A percentile compares a stretch with the other conserved stretches of the same genome.
Evolutionary conservation across 2,113 vertebrate species (phyloP).

Genomic region (Leucopternis melanops): DNA sequence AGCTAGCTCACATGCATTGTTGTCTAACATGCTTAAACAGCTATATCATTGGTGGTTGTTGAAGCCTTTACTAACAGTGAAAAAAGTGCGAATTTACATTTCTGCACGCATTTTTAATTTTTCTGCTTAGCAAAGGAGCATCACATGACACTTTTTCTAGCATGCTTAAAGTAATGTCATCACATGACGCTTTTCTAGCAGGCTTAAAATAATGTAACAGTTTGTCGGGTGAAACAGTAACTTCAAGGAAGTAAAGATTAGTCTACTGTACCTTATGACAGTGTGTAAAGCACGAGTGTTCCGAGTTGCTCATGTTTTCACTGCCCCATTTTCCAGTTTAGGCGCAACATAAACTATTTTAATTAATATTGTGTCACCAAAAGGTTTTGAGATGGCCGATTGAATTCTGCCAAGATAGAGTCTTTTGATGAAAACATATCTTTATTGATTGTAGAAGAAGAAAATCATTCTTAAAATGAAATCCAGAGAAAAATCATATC

Average conservation of each 20-base stretch:
- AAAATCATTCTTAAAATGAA: constrained; percentile 84
- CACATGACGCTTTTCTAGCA: neutral
- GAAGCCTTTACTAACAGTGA: neutral
- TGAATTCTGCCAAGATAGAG: constrained; percentile 80
- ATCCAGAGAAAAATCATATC: constrained; percentile 81
- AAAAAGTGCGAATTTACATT: neutral
- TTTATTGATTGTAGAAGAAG: constrained; percentile 81
- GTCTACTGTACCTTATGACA: constrained; percentile 1
- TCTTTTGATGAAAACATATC: constrained; percentile 82
- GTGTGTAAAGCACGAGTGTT: constrained; percentile 38
- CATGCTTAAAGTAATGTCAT: no score
- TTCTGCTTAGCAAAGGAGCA: neutral
- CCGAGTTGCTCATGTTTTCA: constrained; percentile 37
- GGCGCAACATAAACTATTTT: constrained; percentile 77
- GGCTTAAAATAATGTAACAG: neutral
- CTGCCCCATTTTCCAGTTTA: constrained; percentile 61
- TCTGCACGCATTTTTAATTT: neutral
- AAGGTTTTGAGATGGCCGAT: constrained; percentile 76
- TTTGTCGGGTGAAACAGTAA: neutral
- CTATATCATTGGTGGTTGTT: neutral
- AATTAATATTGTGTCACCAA: constrained; percentile 80
- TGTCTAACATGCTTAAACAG: neutral
- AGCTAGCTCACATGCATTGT: neutral
- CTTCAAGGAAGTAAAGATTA: constrained; percentile 22
- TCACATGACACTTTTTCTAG: neutral